Base-by-base conservation (phyloP, 2,888 invertebrate species). In the Sicus ferrugineus region DNA sequence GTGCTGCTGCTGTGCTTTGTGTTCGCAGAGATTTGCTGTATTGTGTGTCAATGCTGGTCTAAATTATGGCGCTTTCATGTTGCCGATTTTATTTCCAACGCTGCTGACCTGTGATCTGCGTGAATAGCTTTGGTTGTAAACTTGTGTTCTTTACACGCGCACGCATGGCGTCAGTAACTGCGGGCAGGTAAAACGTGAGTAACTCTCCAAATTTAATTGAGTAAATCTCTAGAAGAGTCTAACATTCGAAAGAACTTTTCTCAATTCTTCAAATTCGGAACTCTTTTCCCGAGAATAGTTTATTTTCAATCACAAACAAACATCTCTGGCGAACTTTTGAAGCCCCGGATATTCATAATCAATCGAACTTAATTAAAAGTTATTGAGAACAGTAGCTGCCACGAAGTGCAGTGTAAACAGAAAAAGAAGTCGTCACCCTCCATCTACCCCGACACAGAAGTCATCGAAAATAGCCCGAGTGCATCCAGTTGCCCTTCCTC, bases 11-110 rank as follows among this genome's bases (percentile, higher is more conserved):
- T n/a, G n/a, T n/a, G n/a, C 19, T 61, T 61, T 61, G 61, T 19
- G 21, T 30, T 52, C 3, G 14, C 26, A 23, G 42, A 23, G 23
- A 34, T 66, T 54, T 26, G 50, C 11, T 34, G 5, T 56, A 42
- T 38, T 56, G n/a, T 16, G 21, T 54, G 52, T 56, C 28, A 66
- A 46, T 58, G 58, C 23, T 31, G 58, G 6, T 4, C 31, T 52
- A 54, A 65, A 38, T 31, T 52, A 64, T 64, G 38, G 50, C 16
- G 65, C 65, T 65, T 65, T 65, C 38, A 65, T 54, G 65, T 38
- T 66, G 66, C 66, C 66, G 66, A 56, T 66, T 38, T 56, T 42
- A 42, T 66, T 28, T 2, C n/a, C 42, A 23, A 46, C 21, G n/a
- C 28, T 2, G 38, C 30, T 66, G 66, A 66, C 56, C 66, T 19